Conservation (phyloP, 2,797 vertebrate species). For the Pterois miles region DNA sequence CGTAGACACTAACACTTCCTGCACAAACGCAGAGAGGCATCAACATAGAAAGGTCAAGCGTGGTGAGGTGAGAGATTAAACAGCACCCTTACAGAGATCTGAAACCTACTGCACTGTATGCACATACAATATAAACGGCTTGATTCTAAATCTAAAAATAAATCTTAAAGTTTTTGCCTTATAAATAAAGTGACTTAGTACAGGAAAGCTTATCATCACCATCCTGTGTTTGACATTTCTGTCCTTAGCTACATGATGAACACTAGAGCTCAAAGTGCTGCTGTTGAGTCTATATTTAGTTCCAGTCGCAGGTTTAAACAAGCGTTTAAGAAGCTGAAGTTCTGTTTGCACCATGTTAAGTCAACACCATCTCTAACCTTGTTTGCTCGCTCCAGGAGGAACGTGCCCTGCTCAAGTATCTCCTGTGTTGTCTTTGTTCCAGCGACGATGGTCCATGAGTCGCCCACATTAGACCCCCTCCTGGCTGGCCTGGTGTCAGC, state of each 20-base stretch:
- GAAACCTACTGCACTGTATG: neutral
- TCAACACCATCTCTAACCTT: neutral
- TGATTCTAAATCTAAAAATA: neutral
- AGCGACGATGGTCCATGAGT: constrained; percentile 29
- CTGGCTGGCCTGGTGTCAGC: constrained; percentile 88
- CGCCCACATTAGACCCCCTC: constrained; percentile 81
- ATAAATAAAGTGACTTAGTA: neutral
- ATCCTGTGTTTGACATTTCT: constrained; percentile 57
- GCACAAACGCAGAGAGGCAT: constrained; percentile 1
- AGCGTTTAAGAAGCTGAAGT: neutral
- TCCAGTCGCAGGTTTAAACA: constrained; percentile 12
- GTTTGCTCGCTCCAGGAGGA: neutral
- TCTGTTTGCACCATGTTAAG: neutral
- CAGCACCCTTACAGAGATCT: neutral
- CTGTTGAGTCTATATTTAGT: constrained; percentile 38
- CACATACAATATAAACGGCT: neutral
- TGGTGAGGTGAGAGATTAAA: constrained; percentile 11
- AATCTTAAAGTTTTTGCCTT: neutral
- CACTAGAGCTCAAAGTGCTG: neutral
- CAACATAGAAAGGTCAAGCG: neutral
- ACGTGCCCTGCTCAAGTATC: constrained; percentile 1
- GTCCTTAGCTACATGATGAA: constrained; percentile 37
- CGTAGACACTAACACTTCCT: neutral
- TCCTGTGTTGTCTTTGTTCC: constrained; percentile 8
- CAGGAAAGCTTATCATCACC: constrained; percentile 35